Base-by-base conservation (phyloP, 2,113 vertebrate species). In the Entosphenus tridentatus region DNA sequence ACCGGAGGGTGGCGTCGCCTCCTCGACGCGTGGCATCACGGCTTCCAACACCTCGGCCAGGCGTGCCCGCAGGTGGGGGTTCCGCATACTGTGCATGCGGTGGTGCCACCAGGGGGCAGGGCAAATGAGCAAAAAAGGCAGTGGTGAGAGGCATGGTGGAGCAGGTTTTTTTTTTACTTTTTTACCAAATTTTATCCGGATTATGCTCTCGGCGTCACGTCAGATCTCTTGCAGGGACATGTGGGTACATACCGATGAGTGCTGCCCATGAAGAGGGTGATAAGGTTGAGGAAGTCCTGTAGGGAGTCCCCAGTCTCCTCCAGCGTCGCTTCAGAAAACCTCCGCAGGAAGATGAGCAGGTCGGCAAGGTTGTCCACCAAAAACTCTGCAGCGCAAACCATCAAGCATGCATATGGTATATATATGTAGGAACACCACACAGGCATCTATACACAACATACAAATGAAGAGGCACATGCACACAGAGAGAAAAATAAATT, bases 301-400 rank as follows among this genome's bases (percentile, higher is more conserved):
- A 98, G 78, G 69, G 82, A 85, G 74, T 93, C 89, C 0, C 86
- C 82, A 0, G 86, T 93, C 1, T 85, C 84, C 78, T 98, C 92
- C 78, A 98, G 77, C 71, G 89, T 78, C 55, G 96, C 88, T 8
- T 96, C 90, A 2, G 91, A 86, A 71, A 98, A 98, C 56, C 91
- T 85, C 16, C 89, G 86, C 72, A 96, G 79, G 75, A 98, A 96
- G 75, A 97, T 87, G 78, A 95, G 89, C 78, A 95, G 93, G 75
- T 98, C 92, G 0, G 89, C 92, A 79, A 98, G 69, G 75, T 96
- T 98, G 75, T 98, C 95, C 0, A 85, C 89, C 77, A 97, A 96
- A 77, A 98, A 96, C 72, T 98, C 93, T 98, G 79, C 67, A 55
- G 75, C 56, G 12, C 67, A 69, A 6, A 21, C 56, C 67, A 56